Conservation (phyloP, 2,113 vertebrate species). For the Panthera tigris region DNA sequence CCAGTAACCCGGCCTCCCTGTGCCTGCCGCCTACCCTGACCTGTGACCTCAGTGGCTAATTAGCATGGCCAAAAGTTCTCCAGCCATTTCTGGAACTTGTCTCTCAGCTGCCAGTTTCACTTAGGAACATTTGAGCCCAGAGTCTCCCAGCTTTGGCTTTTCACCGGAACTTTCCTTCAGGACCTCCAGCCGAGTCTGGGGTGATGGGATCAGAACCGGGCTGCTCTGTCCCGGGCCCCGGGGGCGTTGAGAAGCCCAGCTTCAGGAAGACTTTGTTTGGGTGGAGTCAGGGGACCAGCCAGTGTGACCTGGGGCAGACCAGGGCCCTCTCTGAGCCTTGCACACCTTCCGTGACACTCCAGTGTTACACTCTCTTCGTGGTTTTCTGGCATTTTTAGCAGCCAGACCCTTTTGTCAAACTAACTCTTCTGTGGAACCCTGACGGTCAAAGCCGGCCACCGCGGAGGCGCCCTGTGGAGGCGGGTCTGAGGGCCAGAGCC, state of each 20-base stretch:
- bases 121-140: neutral
- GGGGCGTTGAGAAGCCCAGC: too few relatives aligned
- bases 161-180: accelerated
- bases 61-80: neutral
- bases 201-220: accelerated
- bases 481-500: neutral
- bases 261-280: neutral
- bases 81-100: neutral
- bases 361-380: accelerated
- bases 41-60: neutral
- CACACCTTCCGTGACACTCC: neutral
- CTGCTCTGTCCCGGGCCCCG: accelerated
- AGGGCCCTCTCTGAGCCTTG: neutral
- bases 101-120: neutral
- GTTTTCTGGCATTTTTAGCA: neutral
- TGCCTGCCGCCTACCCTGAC: neutral
- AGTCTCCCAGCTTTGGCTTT: neutral
- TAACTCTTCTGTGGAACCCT: neutral
- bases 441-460: accelerated
- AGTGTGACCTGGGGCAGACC: neutral
- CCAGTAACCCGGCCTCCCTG: neutral
- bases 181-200: accelerated
- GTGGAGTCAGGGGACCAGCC: neutral
- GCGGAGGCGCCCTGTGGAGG: accelerated
- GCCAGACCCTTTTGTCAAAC: neutral